Conservation (phyloP, 2,888 invertebrate species). For the Tachina grossa region DNA sequence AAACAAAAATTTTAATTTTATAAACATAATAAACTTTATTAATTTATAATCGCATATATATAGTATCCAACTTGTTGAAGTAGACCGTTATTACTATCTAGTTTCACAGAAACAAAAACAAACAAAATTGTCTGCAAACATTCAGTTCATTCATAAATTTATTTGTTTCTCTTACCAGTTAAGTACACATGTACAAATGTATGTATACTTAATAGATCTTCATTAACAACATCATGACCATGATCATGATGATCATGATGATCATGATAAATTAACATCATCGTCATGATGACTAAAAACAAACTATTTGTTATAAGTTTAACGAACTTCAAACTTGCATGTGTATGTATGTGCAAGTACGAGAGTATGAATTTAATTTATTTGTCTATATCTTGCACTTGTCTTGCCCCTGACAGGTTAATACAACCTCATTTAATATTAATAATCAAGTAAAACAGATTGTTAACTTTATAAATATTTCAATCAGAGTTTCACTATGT, state of each 20-base stretch:
- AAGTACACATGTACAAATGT: conserved; percentile 16
- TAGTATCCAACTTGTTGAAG: background rate
- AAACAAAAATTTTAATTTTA: conserved; percentile 6
- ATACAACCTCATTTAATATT: conserved; percentile 42
- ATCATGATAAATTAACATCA: background rate
- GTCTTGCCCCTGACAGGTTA: conserved; percentile 33
- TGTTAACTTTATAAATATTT: background rate
- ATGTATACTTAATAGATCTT: conserved; percentile 27
- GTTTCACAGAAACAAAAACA: background rate
- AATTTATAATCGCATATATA: conserved; percentile 11
- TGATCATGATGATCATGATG: conserved; percentile 18
- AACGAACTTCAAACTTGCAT: conserved; percentile 51
- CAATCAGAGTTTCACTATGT: background rate
- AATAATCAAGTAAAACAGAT: background rate
- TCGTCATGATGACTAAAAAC: conserved; percentile 22
- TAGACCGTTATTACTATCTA: conserved; percentile 59
- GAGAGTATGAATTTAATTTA: background rate
- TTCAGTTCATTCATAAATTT: conserved; percentile 6
- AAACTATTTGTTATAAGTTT: conserved; percentile 48
- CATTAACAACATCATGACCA: conserved; percentile 28
- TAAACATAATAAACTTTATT: conserved; percentile 32
- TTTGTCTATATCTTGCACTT: conserved; percentile 7
- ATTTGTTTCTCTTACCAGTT: conserved; percentile 5
- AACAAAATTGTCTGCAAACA: conserved; percentile 24
- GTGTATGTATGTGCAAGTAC: background rate